Evolutionary conservation across 2,797 vertebrate genomes (phyloP).

Genomic region (Mormyrus hasselquistii): DNA sequence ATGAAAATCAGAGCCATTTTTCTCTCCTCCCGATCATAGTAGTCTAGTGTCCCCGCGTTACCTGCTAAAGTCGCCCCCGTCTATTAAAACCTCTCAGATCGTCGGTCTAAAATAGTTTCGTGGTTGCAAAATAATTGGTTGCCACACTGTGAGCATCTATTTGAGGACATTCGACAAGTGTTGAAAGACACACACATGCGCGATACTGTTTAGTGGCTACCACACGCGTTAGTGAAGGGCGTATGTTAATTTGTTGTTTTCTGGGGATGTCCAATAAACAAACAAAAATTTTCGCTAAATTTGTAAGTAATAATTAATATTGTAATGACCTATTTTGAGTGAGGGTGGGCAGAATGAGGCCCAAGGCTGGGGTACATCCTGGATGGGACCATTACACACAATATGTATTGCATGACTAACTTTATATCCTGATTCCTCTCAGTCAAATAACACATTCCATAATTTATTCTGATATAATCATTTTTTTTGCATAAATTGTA

Average conservation of each 20-base stretch:
- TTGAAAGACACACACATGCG: neutral
- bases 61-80: neutral
- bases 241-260: neutral
- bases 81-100: neutral
- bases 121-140: neutral
- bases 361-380: neutral
- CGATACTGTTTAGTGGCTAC: neutral
- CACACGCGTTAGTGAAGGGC: neutral
- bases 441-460: neutral
- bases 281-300: neutral
- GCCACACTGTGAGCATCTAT: neutral
- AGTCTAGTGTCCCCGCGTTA: neutral
- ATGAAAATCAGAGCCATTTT: neutral
- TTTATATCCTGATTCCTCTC: neutral
- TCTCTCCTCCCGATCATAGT: neutral
- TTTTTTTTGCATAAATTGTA: neutral
- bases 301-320: neutral
- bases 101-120: neutral
- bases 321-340: neutral
- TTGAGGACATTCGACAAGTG: neutral
- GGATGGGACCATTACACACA: neutral
- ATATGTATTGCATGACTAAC: neutral
- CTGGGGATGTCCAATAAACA: neutral
- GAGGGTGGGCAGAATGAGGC: neutral
- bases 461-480: neutral